phyloP scores from a whole-genome alignment of 2,113 vertebrate species.

The Pseudopipra pipra region DNA sequence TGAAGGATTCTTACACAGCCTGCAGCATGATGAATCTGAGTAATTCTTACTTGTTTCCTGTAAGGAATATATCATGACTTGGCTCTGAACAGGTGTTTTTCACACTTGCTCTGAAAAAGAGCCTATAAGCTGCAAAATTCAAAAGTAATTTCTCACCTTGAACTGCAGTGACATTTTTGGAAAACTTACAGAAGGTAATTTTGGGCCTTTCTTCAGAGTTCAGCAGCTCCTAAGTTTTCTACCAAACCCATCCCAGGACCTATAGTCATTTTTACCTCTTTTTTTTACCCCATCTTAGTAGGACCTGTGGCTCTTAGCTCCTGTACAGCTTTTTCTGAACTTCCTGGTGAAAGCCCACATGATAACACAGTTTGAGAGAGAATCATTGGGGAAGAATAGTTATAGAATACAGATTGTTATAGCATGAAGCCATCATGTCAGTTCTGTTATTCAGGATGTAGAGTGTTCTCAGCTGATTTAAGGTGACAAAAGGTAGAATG shows the following conservation, averaged over 20 bases:
- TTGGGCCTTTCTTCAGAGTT: neutral
- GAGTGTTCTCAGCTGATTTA: neutral
- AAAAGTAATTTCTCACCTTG: neutral
- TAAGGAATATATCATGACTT: neutral
- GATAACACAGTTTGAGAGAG: neutral
- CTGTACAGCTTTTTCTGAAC: neutral
- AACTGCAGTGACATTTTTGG: neutral
- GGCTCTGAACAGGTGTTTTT: neutral
- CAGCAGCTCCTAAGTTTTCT: neutral
- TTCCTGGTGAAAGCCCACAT: neutral
- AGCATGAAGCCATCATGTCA: rapidly evolving
- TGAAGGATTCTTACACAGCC: neutral
- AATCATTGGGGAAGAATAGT: neutral
- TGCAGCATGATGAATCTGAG: neutral
- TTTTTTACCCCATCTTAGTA: neutral
- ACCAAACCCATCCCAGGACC: neutral
- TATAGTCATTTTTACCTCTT: neutral
- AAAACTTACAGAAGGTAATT: neutral
- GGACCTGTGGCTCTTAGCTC: neutral
- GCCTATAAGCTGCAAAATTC: neutral
- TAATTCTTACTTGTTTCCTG: neutral
- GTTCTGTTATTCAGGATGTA: neutral
- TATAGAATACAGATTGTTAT: neutral
- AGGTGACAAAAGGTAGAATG: neutral
- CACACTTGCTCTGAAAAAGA: neutral